Conservation (phyloP, 2,888 invertebrate species). For the Diogma glabrata region DNA sequence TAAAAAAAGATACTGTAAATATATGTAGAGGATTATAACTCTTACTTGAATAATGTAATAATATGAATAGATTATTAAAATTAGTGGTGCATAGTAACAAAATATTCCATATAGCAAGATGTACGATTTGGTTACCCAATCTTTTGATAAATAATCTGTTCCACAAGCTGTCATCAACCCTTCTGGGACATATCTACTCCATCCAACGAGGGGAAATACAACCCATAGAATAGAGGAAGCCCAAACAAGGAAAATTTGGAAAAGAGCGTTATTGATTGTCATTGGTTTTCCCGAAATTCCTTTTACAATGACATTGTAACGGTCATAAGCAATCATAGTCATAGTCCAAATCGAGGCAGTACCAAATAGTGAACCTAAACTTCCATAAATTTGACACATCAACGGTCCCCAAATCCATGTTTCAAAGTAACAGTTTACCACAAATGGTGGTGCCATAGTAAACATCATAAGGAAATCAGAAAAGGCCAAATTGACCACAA, state of each 20-base stretch:
- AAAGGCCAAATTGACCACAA: conserved; percentile 53
- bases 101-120: conserved; percentile 43
- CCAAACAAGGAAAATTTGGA: conserved; percentile 46
- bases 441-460: conserved; percentile 48
- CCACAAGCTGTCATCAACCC: conserved; percentile 56
- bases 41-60: conserved; percentile 46
- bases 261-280: conserved; percentile 39
- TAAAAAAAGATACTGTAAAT: not conserved
- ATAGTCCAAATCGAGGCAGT: conserved; percentile 55
- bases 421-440: conserved; percentile 51
- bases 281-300: conserved; percentile 46
- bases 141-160: conserved; percentile 43
- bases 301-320: conserved; percentile 55
- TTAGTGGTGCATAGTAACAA: conserved; percentile 39
- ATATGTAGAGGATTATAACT: too few species aligned
- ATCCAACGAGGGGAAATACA: conserved; percentile 47
- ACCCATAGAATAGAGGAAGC: conserved; percentile 42
- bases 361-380: conserved; percentile 52
- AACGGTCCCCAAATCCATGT: conserved; percentile 51
- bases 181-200: conserved; percentile 54
- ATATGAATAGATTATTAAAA: conserved; percentile 47
- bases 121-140: conserved; percentile 42
- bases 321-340: conserved; percentile 50
- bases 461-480: conserved; percentile 55
- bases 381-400: conserved; percentile 50